Evolutionary conservation across 2,113 vertebrate genomes (phyloP).

Genomic region (Mugil cephalus): DNA sequence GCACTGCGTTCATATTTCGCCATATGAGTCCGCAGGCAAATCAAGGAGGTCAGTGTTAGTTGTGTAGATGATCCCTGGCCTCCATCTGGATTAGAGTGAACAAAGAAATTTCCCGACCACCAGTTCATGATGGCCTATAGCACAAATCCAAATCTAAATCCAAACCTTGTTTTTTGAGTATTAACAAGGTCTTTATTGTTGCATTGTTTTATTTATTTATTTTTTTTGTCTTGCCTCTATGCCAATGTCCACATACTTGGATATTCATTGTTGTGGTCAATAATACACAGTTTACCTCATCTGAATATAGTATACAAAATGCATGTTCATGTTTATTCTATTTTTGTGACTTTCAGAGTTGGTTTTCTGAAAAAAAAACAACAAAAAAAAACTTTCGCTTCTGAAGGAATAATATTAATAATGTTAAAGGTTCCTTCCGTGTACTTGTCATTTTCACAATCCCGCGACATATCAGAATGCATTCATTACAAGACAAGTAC

Average conservation of each 20-base stretch:
- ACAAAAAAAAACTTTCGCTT: not conserved
- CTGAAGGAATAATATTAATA: too few species aligned
- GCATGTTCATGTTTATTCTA: not conserved
- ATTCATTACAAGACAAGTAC: too few species aligned
- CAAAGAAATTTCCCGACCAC: constrained; percentile 61
- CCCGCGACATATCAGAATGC: too few species aligned
- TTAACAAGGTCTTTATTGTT: too few species aligned
- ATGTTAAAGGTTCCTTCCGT: too few species aligned
- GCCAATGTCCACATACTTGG: constrained; percentile 10
- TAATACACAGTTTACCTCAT: not conserved
- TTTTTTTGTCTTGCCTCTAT: constrained; percentile 52
- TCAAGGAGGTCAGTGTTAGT: constrained; percentile 44
- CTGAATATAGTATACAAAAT: not conserved
- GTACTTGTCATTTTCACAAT: not conserved
- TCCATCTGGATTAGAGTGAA: constrained; percentile 70
- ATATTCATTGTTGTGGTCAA: not conserved
- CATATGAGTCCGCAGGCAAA: constrained; percentile 42
- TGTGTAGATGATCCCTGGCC: constrained; percentile 60
- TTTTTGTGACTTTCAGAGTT: too few species aligned
- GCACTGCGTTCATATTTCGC: too few species aligned
- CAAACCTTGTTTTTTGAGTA: too few species aligned
- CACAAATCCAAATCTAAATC: constrained; percentile 30
- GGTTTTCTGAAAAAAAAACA: too few species aligned
- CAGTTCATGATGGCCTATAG: constrained; percentile 68
- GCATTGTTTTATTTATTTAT: too few species aligned